A percentile compares a stretch with the other conserved stretches of the same genome.
phyloP scores from a whole-genome alignment of 37 sponge, comb jelly and placozoan genomes.

The Halichondria panicea region DNA sequence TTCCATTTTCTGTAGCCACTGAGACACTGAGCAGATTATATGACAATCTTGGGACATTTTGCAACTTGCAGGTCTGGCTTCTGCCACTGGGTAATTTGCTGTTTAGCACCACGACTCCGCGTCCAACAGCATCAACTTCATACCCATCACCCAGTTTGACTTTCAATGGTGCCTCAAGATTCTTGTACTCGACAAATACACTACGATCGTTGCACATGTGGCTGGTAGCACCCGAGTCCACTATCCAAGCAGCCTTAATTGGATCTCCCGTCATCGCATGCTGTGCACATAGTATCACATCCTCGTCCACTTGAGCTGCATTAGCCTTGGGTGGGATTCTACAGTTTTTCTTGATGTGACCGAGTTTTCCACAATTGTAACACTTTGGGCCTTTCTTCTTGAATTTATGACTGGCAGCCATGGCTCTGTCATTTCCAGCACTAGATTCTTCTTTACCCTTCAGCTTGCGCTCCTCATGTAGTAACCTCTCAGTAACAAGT shows the following conservation, averaged over 20 bases:
- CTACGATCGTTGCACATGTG: slow-evolving; percentile 17
- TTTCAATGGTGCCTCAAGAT: neutral
- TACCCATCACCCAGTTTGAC: slow-evolving; percentile 20
- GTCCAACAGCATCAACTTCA: slow-evolving; percentile 5
- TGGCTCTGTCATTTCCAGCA: slow-evolving; percentile 4
- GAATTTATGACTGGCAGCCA: slow-evolving; percentile 1
- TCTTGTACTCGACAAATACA: slow-evolving; percentile 2
- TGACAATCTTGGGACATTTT: slow-evolving; percentile 7
- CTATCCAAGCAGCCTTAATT: slow-evolving; percentile 9
- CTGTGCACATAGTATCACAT: slow-evolving; percentile 10
- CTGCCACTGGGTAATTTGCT: slow-evolving; percentile 8
- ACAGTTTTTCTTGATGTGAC: slow-evolving; percentile 27
- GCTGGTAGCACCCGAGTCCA: slow-evolving; percentile 35
- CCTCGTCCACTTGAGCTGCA: too few relatives aligned
- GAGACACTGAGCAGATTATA: slow-evolving; percentile 42
- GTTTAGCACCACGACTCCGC: slow-evolving; percentile 8
- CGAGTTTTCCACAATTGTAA: slow-evolving; percentile 17
- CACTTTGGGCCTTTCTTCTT: slow-evolving; percentile 31
- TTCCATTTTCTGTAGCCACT: slow-evolving; percentile 10
- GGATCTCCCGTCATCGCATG: slow-evolving; percentile 1
- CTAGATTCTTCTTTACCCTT: slow-evolving; percentile 4
- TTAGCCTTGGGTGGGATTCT: neutral
- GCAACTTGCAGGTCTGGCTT: neutral
- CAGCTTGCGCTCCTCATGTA: slow-evolving; percentile 50
- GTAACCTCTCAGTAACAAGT: slow-evolving; percentile 41